Evolutionary conservation across 2,888 invertebrate species (phyloP).

Genomic region (Chelonus formosanus): DNA sequence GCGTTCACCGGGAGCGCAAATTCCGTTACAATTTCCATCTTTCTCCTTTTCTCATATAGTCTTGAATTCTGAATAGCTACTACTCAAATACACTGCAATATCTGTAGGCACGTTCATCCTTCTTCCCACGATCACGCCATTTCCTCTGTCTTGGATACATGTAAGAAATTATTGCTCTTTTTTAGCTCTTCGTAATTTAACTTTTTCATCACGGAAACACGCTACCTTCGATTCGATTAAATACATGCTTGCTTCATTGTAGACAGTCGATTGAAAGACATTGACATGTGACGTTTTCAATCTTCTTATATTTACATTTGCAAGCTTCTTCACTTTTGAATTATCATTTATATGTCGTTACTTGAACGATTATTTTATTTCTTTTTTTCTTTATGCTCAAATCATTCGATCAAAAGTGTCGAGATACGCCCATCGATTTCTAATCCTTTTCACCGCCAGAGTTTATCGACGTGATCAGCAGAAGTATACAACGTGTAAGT

Average conservation of each 20-base stretch:
- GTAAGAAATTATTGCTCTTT: conserved; percentile 14
- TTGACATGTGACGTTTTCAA: conserved; percentile 8
- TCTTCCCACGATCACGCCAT: conserved; percentile 44
- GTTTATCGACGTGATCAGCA: conserved; percentile 36
- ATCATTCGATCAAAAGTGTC: conserved; percentile 23
- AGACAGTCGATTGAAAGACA: conserved; percentile 5
- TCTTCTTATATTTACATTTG: background rate
- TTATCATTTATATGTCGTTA: too few species aligned
- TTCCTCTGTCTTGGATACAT: conserved; percentile 25
- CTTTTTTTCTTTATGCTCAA: conserved; percentile 2
- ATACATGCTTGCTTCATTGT: background rate
- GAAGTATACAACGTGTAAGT: conserved; percentile 19
- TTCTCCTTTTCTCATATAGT: conserved; percentile 11
- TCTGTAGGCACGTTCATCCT: conserved; percentile 39
- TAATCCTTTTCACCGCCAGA: conserved; percentile 40
- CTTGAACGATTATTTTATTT: background rate
- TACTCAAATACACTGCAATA: conserved; percentile 28
- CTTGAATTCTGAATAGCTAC: background rate
- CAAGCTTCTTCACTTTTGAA: too few species aligned
- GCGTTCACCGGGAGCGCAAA: conserved; percentile 42
- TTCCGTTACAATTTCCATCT: conserved; percentile 46
- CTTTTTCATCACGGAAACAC: conserved; percentile 10
- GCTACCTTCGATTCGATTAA: conserved; percentile 10
- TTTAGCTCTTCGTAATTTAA: conserved; percentile 25
- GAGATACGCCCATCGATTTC: conserved; percentile 40